Percentiles rank a stretch among this genome's conserved stretches.
Conservation (phyloP, 1,140 invertebrate species). For the Acyrthosiphon pisum region DNA sequence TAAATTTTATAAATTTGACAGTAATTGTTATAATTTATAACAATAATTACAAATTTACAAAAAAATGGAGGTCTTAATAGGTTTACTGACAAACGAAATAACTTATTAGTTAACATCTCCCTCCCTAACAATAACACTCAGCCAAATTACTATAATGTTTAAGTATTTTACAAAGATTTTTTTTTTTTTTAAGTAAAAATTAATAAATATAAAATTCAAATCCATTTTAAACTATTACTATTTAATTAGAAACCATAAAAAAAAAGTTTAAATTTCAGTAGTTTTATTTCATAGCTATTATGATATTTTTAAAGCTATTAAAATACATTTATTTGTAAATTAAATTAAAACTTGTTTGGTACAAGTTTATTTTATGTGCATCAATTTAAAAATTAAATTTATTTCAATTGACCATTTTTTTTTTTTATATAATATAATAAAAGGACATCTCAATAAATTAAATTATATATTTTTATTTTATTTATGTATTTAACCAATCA, state of each 20-base stretch:
- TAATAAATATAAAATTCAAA: neutral
- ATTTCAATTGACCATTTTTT: conserved; percentile 16
- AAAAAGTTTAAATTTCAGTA: neutral
- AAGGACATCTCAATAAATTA: neutral
- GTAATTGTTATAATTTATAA: too few species aligned
- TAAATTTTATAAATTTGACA: too few species aligned
- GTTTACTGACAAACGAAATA: neutral
- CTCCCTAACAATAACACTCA: too few species aligned
- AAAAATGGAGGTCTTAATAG: neutral
- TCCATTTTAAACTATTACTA: neutral
- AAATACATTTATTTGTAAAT: neutral
- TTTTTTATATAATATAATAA: neutral
- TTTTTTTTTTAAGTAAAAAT: neutral
- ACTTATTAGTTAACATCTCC: neutral
- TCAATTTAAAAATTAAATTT: neutral
- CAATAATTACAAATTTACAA: neutral
- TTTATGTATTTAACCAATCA: neutral
- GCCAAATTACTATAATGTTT: neutral
- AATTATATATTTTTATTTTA: neutral
- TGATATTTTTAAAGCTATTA: neutral
- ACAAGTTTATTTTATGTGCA: neutral
- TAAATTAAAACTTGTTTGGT: neutral
- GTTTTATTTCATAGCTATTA: neutral
- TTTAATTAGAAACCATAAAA: neutral
- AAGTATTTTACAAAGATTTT: neutral